Conservation (phyloP, 2,113 vertebrate species). For the Atrichornis clamosus region DNA sequence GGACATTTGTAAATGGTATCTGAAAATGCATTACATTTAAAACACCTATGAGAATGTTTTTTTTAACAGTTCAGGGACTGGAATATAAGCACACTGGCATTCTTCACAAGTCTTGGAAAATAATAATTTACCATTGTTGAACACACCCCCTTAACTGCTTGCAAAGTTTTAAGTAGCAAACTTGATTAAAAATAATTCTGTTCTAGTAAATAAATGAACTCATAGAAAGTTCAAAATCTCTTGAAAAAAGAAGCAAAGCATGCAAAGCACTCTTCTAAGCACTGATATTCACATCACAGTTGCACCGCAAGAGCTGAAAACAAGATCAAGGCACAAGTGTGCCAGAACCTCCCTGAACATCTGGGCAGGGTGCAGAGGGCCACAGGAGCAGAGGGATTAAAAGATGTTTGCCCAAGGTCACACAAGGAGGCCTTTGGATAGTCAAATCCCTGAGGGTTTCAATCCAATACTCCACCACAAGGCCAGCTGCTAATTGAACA, state of each 20-base stretch:
- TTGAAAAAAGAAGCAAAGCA: not conserved
- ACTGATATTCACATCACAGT: not conserved
- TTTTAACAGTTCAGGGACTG: conserved; percentile 32
- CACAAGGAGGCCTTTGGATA: not conserved
- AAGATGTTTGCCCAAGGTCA: not conserved
- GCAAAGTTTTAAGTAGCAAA: not conserved
- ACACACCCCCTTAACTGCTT: not conserved
- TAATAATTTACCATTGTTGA: not conserved
- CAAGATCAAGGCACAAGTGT: not conserved
- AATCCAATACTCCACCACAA: not conserved
- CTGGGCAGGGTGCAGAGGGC: not conserved
- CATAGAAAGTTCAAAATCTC: not conserved
- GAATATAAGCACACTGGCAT: not conserved
- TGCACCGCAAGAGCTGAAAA: not conserved
- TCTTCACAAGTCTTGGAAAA: conserved; percentile 15
- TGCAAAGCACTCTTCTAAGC: not conserved
- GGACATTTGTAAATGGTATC: conserved; percentile 75
- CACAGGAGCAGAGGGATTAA: not conserved
- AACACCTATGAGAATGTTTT: conserved; percentile 36
- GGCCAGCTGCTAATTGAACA: not conserved
- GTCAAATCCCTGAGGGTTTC: not conserved
- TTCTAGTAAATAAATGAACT: not conserved
- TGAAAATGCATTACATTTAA: conserved; percentile 70
- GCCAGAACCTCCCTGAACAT: not conserved
- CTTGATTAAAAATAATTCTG: not conserved